Base-by-base conservation (phyloP, 2,888 invertebrate genomes). In the Matsumyia berberina region DNA sequence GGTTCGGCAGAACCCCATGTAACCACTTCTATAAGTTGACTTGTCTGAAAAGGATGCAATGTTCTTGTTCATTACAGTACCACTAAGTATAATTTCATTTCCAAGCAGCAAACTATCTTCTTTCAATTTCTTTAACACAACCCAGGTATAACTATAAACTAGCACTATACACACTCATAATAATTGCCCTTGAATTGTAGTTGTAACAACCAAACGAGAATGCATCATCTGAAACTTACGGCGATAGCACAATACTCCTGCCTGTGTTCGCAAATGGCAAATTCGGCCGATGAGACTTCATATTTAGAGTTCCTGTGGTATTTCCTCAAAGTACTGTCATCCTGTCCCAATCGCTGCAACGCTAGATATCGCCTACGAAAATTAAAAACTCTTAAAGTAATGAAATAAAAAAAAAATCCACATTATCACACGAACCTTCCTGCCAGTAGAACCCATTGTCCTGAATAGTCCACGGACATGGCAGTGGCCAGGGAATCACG, bases 241-340 rank as follows among this genome's bases (percentile, higher is more conserved):
- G 98, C 97, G 88, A 98, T 96, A 53, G 97, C 97, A 92, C 97
- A 97, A 33, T 96, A 93, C 89, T 96, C 95, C 89, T 95, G 95
- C 73, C 96, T 95, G 64, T 94, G 93, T 67, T 94, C 93, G 44
- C 95, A 96, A 62, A 96, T 97, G 90, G 97, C 97, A 96, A 97
- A 98, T 92, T 98, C 97, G 0, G 97, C 97, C 11, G 96, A 96
- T 4, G 96, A 96, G 0, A 98, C 97, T 90, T 98, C 98, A 92
- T 97, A 98, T 92, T 98, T 97, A 89, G 97, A 97, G 89, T 97
- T 96, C 17, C 97, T 93, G 31, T 96, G 95, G 89, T 96, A 96
- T 88, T 96, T 96, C 87, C 95, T 94, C 8, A 97, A 92, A 0
- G 93, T 88, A 94, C 88, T 88, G 64, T 90, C 90, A 24, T 91